A percentile compares a stretch with the other conserved stretches of the same genome.
Conservation (phyloP, 2,797 vertebrate species). For the Lutjanus campechanus region DNA sequence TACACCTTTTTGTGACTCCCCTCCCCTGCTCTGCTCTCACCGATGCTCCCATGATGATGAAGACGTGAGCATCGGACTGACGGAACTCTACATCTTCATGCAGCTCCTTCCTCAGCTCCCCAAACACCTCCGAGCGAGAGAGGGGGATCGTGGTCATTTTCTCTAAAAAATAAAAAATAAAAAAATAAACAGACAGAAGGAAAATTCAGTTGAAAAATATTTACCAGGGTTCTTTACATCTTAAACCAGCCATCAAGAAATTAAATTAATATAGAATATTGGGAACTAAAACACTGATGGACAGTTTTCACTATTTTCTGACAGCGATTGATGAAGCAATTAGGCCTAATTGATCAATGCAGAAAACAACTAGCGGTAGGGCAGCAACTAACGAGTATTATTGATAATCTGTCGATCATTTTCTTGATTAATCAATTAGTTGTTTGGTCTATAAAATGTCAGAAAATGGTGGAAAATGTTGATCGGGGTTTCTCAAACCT, state of each 20-base stretch:
- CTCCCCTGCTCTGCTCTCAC: constrained; percentile 83
- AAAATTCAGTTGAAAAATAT: neutral
- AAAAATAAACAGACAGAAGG: neutral
- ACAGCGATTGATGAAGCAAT: too few relatives aligned
- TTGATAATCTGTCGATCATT: too few relatives aligned
- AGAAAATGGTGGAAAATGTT: too few relatives aligned
- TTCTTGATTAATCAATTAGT: too few relatives aligned
- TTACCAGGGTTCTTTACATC: neutral
- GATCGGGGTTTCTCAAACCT: too few relatives aligned
- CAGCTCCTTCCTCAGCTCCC: constrained; percentile 91
- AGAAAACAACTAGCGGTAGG: too few relatives aligned
- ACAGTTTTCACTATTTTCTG: too few relatives aligned
- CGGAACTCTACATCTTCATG: constrained; percentile 88
- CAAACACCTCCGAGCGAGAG: constrained; percentile 91
- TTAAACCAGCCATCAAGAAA: neutral
- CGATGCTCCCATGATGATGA: constrained; percentile 95
- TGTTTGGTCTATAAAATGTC: too few relatives aligned
- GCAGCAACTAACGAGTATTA: too few relatives aligned
- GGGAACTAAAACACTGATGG: too few relatives aligned
- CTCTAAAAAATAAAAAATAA: constrained; percentile 65
- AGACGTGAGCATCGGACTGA: constrained; percentile 89
- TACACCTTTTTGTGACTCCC: neutral
- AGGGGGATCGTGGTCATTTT: constrained; percentile 86
- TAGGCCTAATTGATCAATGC: too few relatives aligned
- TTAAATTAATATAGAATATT: too few relatives aligned